Base-by-base conservation (phyloP, 2,888 invertebrate species). In the Cheilosia scutellata region DNA sequence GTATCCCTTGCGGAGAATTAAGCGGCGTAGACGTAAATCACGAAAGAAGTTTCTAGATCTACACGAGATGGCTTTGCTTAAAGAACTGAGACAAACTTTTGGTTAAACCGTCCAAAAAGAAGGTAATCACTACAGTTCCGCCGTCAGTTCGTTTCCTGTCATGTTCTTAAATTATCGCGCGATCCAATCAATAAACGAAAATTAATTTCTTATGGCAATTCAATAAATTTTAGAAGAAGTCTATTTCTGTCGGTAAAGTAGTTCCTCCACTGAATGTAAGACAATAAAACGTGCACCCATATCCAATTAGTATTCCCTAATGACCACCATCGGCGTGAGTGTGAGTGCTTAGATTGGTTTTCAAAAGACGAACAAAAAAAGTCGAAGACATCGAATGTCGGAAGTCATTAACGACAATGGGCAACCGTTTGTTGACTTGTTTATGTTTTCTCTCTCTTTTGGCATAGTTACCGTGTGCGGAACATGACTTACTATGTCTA, bases 221-320 rank as follows among this genome's bases (percentile, higher is more conserved):
- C 31, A 57, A 47, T 68, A 40, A 70, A 57, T 70, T 57, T 27
- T 27, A 62, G 25, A 37, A 51, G 40, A 65, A 58, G 40, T 44
- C 33, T 29, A 25, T 42, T 53, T 29, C 5, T 13, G 3, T 55
- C 37, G 37, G 5, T 11, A 11, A 16, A 11, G 27, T 11, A 70
- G 16, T 16, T 40, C 25, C 42, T 20, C 44, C 40, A 40, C 27
- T 29, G 11, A 29, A 4, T 6, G 13, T 27, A 51, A 16, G 37
- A 31, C 65, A 75, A 80, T 53, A 70, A 79, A 75, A 71, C 79
- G 75, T 75, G 75, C 70, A 65, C 71, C 79, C 71, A 66, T 71
- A 66, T 58, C 65, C 80, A 80, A 84, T 84, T 84, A 84, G 84
- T 84, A 84, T 84, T 84, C 84, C 70, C 75, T 71, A 65, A 80